Evolutionary conservation across 2,888 invertebrate species (phyloP), one percentile per base, ranked within the genome.

Genomic region (Sepioteuthis lessoniana): DNA sequence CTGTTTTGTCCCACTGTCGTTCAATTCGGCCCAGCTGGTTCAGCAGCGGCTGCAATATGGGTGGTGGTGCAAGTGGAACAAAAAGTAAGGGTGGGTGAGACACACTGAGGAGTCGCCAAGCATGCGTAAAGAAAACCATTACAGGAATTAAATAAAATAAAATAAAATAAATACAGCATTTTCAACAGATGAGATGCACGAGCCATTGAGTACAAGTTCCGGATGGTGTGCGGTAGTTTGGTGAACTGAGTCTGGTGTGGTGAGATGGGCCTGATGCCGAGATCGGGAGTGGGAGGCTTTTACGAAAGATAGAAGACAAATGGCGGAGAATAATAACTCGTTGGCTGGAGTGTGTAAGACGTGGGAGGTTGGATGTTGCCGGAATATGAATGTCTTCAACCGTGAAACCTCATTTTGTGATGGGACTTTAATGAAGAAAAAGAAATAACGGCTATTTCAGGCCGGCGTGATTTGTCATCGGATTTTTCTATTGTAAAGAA

Each of bases 101-200:
- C 76, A 35, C 76, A 76, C 76, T 76, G 76, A 76, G 76, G n/a
- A 76, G 76, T 76, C n/a, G 35, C 76, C 76, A 76, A 76, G 76
- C 76, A 76, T 76, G 76, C 76, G 76, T n/a, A 76, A 76, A 76
- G 76, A 76, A 76, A 76, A 76, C 76, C n/a, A 76, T 76, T 76
- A n/a, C 76, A 76, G n/a, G 76, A 76, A 76, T 76, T 16, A 76
- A 76, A 35, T n/a, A n/a, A 76, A 76, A 35, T n/a, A 76, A 76
- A 35, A 4, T n/a, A n/a, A 16, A 25, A 35, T n/a, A n/a, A n/a
- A 13, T 35, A 76, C 16, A 76, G 35, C 76, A 76, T n/a, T 76
- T 76, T 76, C 76, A 76, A 76, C 76, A 76, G 76, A 35, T 35
- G 76, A 76, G 19, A n/a, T 4, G 76, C 19, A n/a, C n/a, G n/a